Percentiles rank a stretch among this genome's conserved stretches.
Conservation (phyloP, 2,888 invertebrate genomes). For the Xanthia togata region DNA sequence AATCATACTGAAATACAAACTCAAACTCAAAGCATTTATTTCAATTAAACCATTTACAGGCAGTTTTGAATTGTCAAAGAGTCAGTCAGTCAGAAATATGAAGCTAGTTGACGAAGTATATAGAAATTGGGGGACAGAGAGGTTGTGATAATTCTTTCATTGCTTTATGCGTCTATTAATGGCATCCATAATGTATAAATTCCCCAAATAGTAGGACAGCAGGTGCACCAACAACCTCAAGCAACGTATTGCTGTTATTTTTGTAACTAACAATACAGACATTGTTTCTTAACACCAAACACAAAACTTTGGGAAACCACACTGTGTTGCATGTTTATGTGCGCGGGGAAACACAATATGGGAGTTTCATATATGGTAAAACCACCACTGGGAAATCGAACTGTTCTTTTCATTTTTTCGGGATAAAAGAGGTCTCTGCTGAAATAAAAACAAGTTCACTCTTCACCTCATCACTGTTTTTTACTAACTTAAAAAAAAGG, state of each 20-base stretch:
- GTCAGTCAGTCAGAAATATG: no score
- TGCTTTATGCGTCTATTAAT: not conserved
- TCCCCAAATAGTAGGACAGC: not conserved
- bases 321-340: not conserved
- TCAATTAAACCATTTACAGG: no score
- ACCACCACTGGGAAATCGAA: not conserved
- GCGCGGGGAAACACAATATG: not conserved
- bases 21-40: no score
- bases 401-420: no score
- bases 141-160: not conserved
- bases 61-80: no score
- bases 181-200: not conserved
- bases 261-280: not conserved
- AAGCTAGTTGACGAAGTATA: not conserved
- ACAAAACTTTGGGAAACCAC: slow-evolving; percentile 30
- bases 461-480: no score
- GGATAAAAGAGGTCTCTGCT: not conserved
- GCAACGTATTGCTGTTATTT: not conserved
- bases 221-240: not conserved
- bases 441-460: not conserved
- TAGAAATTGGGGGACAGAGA: not conserved
- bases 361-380: slow-evolving; percentile 1
- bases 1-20: no score
- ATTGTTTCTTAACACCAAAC: slow-evolving; percentile 14
- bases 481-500: not conserved